phyloP scores from a whole-genome alignment of 1,140 invertebrate genomes.

The Coboldia fuscipes region DNA sequence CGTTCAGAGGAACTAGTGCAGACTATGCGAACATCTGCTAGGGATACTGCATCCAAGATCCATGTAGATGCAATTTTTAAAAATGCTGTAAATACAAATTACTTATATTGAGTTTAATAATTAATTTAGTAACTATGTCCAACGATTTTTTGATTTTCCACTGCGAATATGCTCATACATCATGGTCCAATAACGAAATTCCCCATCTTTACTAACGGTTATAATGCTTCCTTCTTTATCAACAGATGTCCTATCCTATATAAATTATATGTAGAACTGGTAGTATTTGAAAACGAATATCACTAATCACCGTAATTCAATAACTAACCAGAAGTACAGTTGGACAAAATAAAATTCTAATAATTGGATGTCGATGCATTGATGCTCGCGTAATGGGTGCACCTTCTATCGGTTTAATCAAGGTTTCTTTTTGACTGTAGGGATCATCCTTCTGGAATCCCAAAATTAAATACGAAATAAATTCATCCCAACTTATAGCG shows the following conservation, averaged over 20 bases:
- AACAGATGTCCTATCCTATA: conserved; percentile 24
- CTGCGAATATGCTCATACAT: conserved; percentile 33
- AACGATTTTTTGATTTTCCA: conserved; percentile 32
- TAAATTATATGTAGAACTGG: not conserved
- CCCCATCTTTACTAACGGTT: conserved; percentile 41
- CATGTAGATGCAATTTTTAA: conserved; percentile 32
- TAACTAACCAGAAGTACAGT: not conserved
- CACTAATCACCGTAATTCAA: conserved; percentile 1
- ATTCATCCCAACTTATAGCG: conserved; percentile 39
- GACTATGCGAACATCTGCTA: conserved; percentile 45
- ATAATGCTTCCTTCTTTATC: conserved; percentile 36
- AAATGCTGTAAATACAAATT: conserved; percentile 15
- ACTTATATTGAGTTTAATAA: not conserved
- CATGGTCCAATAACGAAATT: conserved; percentile 43
- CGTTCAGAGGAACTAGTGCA: conserved; percentile 41
- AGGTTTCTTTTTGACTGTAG: conserved; percentile 25
- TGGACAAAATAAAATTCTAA: conserved; percentile 31
- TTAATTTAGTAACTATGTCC: conserved; percentile 12
- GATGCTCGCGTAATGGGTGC: conserved; percentile 30
- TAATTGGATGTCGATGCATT: conserved; percentile 34
- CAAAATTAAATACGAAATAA: conserved; percentile 39
- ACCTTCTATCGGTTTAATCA: conserved; percentile 32
- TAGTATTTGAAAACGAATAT: conserved; percentile 2
- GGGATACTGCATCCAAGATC: conserved; percentile 37
- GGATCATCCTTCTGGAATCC: conserved; percentile 37